phyloP scores from a whole-genome alignment of 2,888 invertebrate genomes.

The Caenorhabditis imperialis region DNA sequence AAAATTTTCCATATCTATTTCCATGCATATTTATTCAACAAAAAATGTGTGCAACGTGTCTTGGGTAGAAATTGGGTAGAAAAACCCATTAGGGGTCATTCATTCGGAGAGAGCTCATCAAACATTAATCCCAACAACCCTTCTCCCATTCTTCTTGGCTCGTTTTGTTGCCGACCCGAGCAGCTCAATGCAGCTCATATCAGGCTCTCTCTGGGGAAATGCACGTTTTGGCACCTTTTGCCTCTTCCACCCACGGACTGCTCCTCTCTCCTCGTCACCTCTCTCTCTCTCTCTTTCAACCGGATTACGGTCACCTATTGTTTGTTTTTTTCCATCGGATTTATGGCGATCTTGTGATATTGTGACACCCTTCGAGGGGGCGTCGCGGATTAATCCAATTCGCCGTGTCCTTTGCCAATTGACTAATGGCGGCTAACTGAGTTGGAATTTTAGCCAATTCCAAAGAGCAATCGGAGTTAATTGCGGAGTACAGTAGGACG shows the following conservation, averaged over 20 bases:
- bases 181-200: slow-evolving; percentile 11
- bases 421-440: slow-evolving; percentile 12
- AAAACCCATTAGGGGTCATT: too few species aligned
- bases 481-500: background rate
- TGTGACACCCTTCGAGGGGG: too few species aligned
- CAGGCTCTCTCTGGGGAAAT: slow-evolving; percentile 16
- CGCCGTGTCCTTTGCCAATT: slow-evolving; percentile 4
- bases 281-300: too few species aligned
- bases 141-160: slow-evolving; percentile 3
- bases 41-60: too few species aligned
- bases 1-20: too few species aligned
- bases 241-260: background rate
- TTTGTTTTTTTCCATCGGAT: too few species aligned
- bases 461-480: background rate
- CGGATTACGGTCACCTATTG: too few species aligned
- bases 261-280: background rate
- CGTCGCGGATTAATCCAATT: too few species aligned
- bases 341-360: too few species aligned
- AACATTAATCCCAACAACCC: slow-evolving; percentile 21
- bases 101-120: slow-evolving; percentile 27
- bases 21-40: too few species aligned
- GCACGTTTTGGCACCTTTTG: slow-evolving; percentile 23
- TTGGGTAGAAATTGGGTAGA: too few species aligned
- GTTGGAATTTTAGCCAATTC: too few species aligned
- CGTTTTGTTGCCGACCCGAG: slow-evolving; percentile 23